Conservation (phyloP, 2,113 vertebrate genomes). For the Dipodomys spectabilis region DNA sequence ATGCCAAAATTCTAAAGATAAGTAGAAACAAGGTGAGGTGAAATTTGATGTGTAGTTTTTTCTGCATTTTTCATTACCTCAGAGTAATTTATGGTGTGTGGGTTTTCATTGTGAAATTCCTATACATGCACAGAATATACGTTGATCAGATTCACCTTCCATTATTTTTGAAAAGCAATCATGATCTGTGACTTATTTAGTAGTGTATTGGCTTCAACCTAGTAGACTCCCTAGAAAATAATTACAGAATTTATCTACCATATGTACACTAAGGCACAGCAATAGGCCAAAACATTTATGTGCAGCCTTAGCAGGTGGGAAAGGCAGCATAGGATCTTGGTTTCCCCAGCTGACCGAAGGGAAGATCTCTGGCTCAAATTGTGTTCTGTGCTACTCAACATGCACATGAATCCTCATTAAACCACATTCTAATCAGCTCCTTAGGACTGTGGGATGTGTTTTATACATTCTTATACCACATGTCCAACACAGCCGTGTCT, state of each 20-base stretch:
- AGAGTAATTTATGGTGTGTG: no score
- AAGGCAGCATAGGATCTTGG: not conserved
- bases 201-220: conserved; percentile 3
- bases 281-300: not conserved
- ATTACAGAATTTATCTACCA: conserved; percentile 17
- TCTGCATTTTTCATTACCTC: no score
- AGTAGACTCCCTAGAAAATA: conserved; percentile 18
- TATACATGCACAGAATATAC: no score
- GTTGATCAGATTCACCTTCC: no score
- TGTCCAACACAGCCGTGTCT: not conserved
- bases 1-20: conserved; percentile 46
- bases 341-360: not conserved
- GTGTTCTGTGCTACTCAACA: not conserved
- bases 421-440: not conserved
- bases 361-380: not conserved
- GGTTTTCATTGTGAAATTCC: not conserved
- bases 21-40: conserved; percentile 18
- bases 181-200: conserved; percentile 28
- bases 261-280: not conserved
- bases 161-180: conserved; percentile 15
- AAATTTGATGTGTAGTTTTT: conserved; percentile 2
- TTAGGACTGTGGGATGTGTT: not conserved
- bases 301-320: conserved; percentile 14
- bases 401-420: conserved; percentile 6
- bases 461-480: not conserved